Evolutionary conservation across 2,113 vertebrate species (phyloP), one percentile per base, ranked within the genome.

Genomic region (Rhodinocichla rosea): DNA sequence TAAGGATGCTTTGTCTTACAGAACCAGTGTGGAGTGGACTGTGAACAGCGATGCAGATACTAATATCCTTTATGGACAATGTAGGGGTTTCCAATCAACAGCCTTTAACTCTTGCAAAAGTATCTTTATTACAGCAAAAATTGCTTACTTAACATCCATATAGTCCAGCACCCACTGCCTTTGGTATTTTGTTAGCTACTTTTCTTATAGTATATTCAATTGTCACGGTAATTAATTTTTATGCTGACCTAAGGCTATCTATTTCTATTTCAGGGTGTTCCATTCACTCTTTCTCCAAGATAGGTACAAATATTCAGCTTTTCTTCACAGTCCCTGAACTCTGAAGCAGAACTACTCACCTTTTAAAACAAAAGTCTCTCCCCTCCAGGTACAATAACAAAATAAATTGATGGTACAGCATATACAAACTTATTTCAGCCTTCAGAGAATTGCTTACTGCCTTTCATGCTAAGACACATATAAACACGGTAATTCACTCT

Each of bases 291-390:
- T 95, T 50, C 49, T 84, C 57, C 80, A 79, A 86, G 56, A 91
- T 8, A 88, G 33, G 68, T 77, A 30, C 10, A 11, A 55, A 33
- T 73, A 79, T 68, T 82, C 76, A 47, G 75, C 55, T 96, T 90
- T 97, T 90, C 89, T 97, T 96, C 94, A 96, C 42, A 89, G 86
- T 84, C 37, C 24, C 37, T 27, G 91, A 92, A 83, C 76, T 92
- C 83, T 90, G 78, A 92, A 90, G 70, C 70, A 96, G 76, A 92
- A 81, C 50, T 82, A n/a, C 40, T 94, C 90, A 96, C 81, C 87
- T 96, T 94, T 94, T 68, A 89, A 95, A 95, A 87, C 42, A 83
- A 75, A 87, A 85, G 52, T 68, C 39, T 23, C 53, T 92, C n/a
- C 88, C 92, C 92, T 93, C 77, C 1, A 33, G 75, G 81, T 92